Base-by-base conservation (phyloP, 2,888 invertebrate species). In the Tenthredo livida region DNA sequence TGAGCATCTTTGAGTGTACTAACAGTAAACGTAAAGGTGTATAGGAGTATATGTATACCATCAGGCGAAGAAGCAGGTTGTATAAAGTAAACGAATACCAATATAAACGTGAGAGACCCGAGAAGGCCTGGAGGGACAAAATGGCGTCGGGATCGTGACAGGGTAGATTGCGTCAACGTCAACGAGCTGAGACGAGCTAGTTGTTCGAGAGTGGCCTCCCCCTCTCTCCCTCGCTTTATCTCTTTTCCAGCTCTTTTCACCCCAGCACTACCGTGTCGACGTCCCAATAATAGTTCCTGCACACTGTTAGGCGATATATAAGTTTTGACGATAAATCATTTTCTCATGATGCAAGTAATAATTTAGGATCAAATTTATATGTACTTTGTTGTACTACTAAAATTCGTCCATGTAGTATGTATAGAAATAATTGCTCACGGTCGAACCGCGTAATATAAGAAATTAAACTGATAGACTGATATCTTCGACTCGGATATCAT, bases 121-220 rank as follows among this genome's bases (percentile, higher is more conserved):
- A 73, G n/a, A n/a, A 73, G 77, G 58, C 21, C 80, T 10, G 40
- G 61, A 67, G 70, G 25, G 5, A 83, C 83, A 70, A 83, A 83
- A 83, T 83, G 67, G 83, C 83, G 83, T 67, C 67, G 29, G 15
- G 83, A 65, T 67, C 67, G 70, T 65, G 83, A 67, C 70, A 61
- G 83, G 83, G 83, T 83, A 83, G 70, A 83, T 67, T 83, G 83
- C 70, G 83, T 65, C 83, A 83, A 83, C 83, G 83, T 70, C 83
- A 83, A 83, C 83, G 83, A 83, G 70, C 83, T 40, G 50, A 83
- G 83, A 83, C 70, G 47, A 61, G 80, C 50, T 29, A 61, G 80
- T 80, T 80, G 61, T 43, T 77, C 37, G 61, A 80, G 80, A 80
- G 80, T 80, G 50, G 47, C 15, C 70, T 70, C 70, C 6, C n/a